Evolutionary conservation across 2,797 vertebrate species (phyloP).

Genomic region (Gambusia yucatana): DNA sequence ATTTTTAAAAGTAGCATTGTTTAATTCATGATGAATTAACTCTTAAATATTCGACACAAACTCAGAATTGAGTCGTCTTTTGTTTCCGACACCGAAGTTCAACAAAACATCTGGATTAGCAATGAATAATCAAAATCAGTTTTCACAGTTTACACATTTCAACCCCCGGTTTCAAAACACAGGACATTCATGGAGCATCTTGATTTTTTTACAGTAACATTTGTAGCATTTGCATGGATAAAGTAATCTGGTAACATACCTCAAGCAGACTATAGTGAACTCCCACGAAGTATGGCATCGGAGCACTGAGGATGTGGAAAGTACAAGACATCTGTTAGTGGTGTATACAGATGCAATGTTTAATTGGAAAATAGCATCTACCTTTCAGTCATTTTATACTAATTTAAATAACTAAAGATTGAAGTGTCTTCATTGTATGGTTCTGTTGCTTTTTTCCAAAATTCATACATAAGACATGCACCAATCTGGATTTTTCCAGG

Average conservation of each 20-base stretch:
- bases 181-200: background rate
- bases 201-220: conserved; percentile 5
- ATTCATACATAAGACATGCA: background rate
- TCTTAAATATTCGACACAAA: background rate
- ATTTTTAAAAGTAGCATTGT: background rate
- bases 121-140: background rate
- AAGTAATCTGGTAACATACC: conserved; percentile 80
- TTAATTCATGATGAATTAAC: background rate
- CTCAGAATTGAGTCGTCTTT: background rate
- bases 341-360: background rate
- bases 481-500: background rate
- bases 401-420: background rate
- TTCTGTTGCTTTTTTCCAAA: background rate
- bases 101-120: background rate
- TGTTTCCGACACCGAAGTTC: background rate
- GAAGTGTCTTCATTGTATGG: background rate
- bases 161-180: background rate
- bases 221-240: background rate
- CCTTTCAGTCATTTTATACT: background rate
- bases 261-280: conserved; percentile 96
- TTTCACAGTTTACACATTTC: background rate
- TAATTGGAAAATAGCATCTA: background rate
- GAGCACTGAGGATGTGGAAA: conserved; percentile 86
- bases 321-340: conserved; percentile 48
- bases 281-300: conserved; percentile 97